A percentile compares a stretch with the other conserved stretches of the same genome.
These are phyloP conservation scores for Bursaphelenchus mucronatus DNA, from an alignment of 1,140 invertebrate genomes.

Conservation along the genomic window DNA sequence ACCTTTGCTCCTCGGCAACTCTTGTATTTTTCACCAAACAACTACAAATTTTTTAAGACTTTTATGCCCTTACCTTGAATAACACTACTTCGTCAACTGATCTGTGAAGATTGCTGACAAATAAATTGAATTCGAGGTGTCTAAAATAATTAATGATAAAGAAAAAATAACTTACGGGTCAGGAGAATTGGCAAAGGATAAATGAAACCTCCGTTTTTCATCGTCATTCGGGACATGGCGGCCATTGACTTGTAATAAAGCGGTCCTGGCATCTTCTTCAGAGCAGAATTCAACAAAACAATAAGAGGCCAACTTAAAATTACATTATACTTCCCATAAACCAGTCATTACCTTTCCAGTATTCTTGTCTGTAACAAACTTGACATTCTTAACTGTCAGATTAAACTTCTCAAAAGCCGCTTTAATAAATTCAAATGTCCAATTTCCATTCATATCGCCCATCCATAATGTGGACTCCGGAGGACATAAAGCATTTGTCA, in stretches of 20 bases:
- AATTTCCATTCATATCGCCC: slow-evolving; percentile 49
- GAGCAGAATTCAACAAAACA: slow-evolving; percentile 53
- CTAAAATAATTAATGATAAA: slow-evolving; percentile 26
- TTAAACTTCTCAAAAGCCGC: slow-evolving; percentile 43
- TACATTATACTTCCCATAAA: slow-evolving; percentile 7
- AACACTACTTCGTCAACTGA: slow-evolving; percentile 46
- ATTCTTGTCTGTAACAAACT: slow-evolving; percentile 44
- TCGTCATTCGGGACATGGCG: slow-evolving; percentile 40
- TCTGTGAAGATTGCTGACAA: slow-evolving; percentile 48
- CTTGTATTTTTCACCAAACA: slow-evolving; percentile 50
- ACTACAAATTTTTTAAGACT: slow-evolving; percentile 33
- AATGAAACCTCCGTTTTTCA: slow-evolving; percentile 39
- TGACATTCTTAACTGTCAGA: slow-evolving; percentile 38
- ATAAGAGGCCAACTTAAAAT: slow-evolving; percentile 39
- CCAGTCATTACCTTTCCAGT: slow-evolving; percentile 20
- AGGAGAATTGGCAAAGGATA: slow-evolving; percentile 57
- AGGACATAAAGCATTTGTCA: slow-evolving; percentile 15
- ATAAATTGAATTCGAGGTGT: slow-evolving; percentile 51
- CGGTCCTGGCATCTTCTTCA: slow-evolving; percentile 44
- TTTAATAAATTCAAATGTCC: slow-evolving; percentile 49
- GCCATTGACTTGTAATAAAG: slow-evolving; percentile 51
- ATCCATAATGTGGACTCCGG: slow-evolving; percentile 56
- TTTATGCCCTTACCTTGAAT: slow-evolving; percentile 38
- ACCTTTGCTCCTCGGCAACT: slow-evolving; percentile 57
- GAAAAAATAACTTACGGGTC: slow-evolving; percentile 21